A percentile compares a stretch with the other conserved stretches of the same genome.
Evolutionary conservation across 2,797 vertebrate species (phyloP).

Genomic region (Eulemur rubriventer): DNA sequence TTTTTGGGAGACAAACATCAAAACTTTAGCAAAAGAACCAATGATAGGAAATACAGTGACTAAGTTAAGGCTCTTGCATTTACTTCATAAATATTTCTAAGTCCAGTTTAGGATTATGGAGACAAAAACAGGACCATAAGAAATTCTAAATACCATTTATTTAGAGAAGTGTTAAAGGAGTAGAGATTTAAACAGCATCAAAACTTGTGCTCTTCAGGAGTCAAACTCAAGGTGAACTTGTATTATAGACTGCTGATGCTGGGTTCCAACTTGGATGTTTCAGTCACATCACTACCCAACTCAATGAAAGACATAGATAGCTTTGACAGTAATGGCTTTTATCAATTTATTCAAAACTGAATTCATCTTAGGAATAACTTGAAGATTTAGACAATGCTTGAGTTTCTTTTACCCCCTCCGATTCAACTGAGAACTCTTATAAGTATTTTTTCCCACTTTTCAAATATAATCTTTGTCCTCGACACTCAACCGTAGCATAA

Average conservation of each 20-base stretch:
- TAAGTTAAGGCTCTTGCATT: constrained; percentile 14
- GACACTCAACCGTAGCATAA: not conserved
- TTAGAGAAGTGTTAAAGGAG: not conserved
- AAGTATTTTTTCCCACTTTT: not conserved
- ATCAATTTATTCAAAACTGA: not conserved
- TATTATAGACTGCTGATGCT: not conserved
- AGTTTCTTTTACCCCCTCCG: not conserved
- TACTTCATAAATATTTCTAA: not conserved
- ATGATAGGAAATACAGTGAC: not conserved
- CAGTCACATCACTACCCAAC: not conserved
- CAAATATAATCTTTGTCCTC: not conserved
- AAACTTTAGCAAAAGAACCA: not conserved
- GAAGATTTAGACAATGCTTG: not conserved
- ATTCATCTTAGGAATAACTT: not conserved
- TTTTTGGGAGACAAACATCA: not conserved
- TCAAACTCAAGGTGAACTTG: not conserved
- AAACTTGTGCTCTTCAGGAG: not conserved
- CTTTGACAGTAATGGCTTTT: not conserved
- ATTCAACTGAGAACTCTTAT: not conserved
- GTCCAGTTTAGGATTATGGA: constrained; percentile 1
- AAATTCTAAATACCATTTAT: constrained; percentile 12
- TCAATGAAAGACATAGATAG: not conserved
- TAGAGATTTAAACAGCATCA: not conserved
- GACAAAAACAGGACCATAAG: constrained; percentile 2
- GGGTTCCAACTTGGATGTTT: not conserved